Evolutionary conservation across 2,797 vertebrate species (phyloP), one percentile per base, ranked within the genome.

Genomic region (Crax fasciolata): DNA sequence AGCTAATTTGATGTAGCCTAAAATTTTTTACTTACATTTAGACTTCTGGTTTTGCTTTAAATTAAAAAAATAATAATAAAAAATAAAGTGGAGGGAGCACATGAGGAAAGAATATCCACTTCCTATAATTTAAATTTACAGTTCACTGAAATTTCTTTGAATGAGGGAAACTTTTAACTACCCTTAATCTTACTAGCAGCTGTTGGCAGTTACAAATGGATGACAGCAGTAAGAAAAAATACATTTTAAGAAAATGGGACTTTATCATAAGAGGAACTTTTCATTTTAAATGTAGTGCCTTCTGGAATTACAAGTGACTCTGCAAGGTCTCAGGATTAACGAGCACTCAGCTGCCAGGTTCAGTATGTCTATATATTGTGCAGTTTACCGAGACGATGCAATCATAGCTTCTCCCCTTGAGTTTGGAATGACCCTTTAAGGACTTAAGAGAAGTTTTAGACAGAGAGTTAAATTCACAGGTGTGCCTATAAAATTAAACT

Each of bases 381-480:
- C 30, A 48, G 28, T 84, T 78, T 48, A 74, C 70, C 30, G 66
- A 66, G 54, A 85, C 1, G 2, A 39, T 43, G 27, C 44, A 81
- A 84, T 83, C 84, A 92, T 84, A 74, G 13, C 13, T 82, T 83
- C 41, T 43, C 55, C 72, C 63, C 58, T 72, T 15, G 41, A 81
- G 71, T 91, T 62, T 76, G 67, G 54, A 90, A 68, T 57, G 62
- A 84, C 46, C 58, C 82, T 94, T 92, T 84, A 77, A 91, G 75
- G 94, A 93, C 87, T 68, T 87, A 65, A 71, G 27, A 61, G 54
- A 76, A 76, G 57, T 92, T 63, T 86, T 67, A 82, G 48, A 72
- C 80, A 63, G 39, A 79, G 27, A 96, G 87, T 85, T 91, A 92
- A 84, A 87, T 93, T 91, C 78, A 77, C 35, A 88, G 51, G 72